Percentiles rank a stretch among this genome's conserved stretches.
Evolutionary conservation across 2,797 vertebrate species (phyloP).

Genomic region (Sebastes trivittatus): DNA sequence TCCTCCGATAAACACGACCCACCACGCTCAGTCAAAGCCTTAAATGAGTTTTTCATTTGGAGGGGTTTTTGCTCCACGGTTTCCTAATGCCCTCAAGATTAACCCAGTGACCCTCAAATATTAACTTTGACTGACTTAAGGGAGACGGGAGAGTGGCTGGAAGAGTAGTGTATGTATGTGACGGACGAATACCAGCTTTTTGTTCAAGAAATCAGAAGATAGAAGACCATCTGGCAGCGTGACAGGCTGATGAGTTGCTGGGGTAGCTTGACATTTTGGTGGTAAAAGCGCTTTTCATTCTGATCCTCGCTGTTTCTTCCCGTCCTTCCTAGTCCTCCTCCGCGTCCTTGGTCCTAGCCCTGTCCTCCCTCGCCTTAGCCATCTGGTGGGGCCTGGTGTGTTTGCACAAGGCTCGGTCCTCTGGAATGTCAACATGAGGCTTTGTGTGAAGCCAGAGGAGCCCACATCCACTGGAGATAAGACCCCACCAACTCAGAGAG

Average conservation of each 20-base stretch:
- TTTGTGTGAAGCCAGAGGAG: conserved; percentile 77
- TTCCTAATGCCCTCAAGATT: conserved; percentile 60
- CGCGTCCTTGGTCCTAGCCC: conserved; percentile 44
- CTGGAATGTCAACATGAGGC: conserved; percentile 85
- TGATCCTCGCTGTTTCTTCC: conserved; percentile 40
- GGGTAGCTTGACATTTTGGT: conserved; percentile 45
- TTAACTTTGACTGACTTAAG: conserved; percentile 61
- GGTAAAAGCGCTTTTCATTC: conserved; percentile 31
- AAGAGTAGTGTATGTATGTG: background rate
- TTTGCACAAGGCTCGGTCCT: conserved; percentile 82
- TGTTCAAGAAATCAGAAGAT: background rate
- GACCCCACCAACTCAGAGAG: conserved; percentile 56
- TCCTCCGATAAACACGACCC: conserved; percentile 51
- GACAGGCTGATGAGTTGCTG: background rate
- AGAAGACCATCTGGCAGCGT: conserved; percentile 12
- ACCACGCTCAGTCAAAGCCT: conserved; percentile 37
- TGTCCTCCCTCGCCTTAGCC: conserved; percentile 61
- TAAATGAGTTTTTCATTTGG: conserved; percentile 72
- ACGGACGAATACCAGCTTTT: background rate
- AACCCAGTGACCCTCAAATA: conserved; percentile 67
- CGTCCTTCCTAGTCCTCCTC: conserved; percentile 43
- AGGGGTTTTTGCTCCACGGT: conserved; percentile 43
- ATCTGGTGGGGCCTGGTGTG: conserved; percentile 76
- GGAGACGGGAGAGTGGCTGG: conserved; percentile 12
- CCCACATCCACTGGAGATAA: conserved; percentile 75